phyloP scores from a whole-genome alignment of 2,797 vertebrate genomes.

The Oreonectes daqikongensis region DNA sequence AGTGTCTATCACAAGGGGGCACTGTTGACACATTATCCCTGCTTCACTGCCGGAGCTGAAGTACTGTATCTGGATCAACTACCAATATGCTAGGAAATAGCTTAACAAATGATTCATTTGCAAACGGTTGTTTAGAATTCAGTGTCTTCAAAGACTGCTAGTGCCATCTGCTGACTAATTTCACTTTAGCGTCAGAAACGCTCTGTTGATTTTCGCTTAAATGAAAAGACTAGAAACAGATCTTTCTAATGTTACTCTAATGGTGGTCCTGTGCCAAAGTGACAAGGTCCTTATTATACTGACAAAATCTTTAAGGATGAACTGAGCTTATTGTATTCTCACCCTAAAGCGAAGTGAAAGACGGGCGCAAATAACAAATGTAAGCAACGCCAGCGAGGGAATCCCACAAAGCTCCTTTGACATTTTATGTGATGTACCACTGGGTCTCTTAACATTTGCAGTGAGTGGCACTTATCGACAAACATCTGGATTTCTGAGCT shows the following conservation, averaged over 20 bases:
- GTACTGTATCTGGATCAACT: constrained; percentile 18
- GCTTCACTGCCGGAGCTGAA: constrained; percentile 5
- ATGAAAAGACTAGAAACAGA: constrained; percentile 29
- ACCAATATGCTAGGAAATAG: constrained; percentile 38
- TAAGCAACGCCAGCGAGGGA: constrained; percentile 60
- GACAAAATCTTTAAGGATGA: constrained; percentile 52
- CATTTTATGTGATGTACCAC: constrained; percentile 70
- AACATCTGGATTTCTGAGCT: constrained; percentile 59
- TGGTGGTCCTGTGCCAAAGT: constrained; percentile 15
- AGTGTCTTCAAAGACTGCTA: constrained; percentile 35
- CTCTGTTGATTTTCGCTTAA: constrained; percentile 36
- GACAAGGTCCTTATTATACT: constrained; percentile 48
- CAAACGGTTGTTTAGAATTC: constrained; percentile 46
- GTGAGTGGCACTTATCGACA: constrained; percentile 60
- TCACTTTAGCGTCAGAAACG: constrained; percentile 40
- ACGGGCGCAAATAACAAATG: constrained; percentile 61
- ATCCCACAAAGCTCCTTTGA: constrained; percentile 72
- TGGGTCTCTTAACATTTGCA: constrained; percentile 63
- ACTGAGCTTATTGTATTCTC: constrained; percentile 44
- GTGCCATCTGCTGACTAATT: constrained; percentile 55
- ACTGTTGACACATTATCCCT: constrained; percentile 54
- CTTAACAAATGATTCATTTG: constrained; percentile 53
- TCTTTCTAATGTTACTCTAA: constrained; percentile 21
- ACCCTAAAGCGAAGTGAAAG: constrained; percentile 19
- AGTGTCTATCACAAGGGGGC: constrained; percentile 50